Evolutionary conservation across 53 echinoderm and acorn worm genomes (phyloP).

Genomic region (Arbacia lixula): DNA sequence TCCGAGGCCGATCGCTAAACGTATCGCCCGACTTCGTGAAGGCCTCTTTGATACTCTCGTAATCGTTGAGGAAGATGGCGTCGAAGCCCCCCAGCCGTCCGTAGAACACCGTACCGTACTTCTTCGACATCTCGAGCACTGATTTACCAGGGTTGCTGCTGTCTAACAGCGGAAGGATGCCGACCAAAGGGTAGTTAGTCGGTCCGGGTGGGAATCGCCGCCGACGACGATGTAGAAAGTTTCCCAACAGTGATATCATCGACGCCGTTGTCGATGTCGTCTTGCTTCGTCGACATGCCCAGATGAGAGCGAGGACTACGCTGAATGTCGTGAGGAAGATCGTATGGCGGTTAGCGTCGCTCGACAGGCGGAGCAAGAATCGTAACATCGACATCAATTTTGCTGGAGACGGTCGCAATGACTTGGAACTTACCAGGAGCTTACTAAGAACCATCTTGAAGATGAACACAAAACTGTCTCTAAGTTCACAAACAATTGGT

Average conservation of each 20-base stretch:
- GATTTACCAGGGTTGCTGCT: slow-evolving; percentile 51
- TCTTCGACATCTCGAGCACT: slow-evolving; percentile 56
- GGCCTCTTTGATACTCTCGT: slow-evolving; percentile 66
- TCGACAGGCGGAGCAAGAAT: not conserved
- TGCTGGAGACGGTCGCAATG: too few relatives aligned
- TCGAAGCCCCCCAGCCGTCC: slow-evolving; percentile 60
- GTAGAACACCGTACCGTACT: slow-evolving; percentile 74
- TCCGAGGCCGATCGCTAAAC: slow-evolving; percentile 61
- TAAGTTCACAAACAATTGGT: too few relatives aligned
- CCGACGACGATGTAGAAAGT: not conserved
- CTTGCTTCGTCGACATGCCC: not conserved
- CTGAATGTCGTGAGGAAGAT: not conserved
- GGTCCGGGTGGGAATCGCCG: slow-evolving; percentile 74
- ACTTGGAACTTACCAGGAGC: too few relatives aligned
- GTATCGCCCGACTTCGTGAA: slow-evolving; percentile 61
- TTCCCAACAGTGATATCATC: too few relatives aligned
- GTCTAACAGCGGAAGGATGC: slow-evolving; percentile 71
- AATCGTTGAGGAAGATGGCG: slow-evolving; percentile 66
- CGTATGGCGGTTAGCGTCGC: slow-evolving; percentile 14
- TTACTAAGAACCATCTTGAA: too few relatives aligned
- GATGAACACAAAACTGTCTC: too few relatives aligned
- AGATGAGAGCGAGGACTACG: slow-evolving; percentile 4
- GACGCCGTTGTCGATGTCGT: not conserved
- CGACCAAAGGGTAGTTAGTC: slow-evolving; percentile 74
- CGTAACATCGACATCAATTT: not conserved